These are phyloP conservation scores for Villa cingulata DNA, from an alignment of 2,888 invertebrate species.

Conservation along the genomic window DNA sequence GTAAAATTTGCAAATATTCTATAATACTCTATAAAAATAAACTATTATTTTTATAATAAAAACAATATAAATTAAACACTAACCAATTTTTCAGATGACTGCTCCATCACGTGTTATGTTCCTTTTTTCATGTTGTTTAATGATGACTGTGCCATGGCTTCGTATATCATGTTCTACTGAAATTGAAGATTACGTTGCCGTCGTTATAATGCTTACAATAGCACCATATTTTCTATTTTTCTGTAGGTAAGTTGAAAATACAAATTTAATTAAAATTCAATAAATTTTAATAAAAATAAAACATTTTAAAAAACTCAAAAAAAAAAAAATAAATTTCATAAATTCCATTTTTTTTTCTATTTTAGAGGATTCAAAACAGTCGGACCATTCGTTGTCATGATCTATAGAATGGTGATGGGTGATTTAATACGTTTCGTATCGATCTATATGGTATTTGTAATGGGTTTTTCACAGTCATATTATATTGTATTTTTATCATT, in stretches of 20 bases:
- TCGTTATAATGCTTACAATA: constrained; percentile 88
- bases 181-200: constrained; percentile 81
- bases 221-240: constrained; percentile 96
- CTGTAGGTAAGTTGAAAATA: constrained; percentile 52
- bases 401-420: constrained; percentile 95
- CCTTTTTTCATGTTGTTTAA: constrained; percentile 78
- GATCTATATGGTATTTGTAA: constrained; percentile 92
- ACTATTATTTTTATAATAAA: constrained; percentile 1
- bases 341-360: constrained; percentile 14
- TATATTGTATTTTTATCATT: constrained; percentile 84
- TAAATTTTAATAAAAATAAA: neutral
- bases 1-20: constrained; percentile 43
- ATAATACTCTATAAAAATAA: neutral
- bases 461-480: constrained; percentile 95
- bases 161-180: constrained; percentile 72
- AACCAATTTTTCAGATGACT: constrained; percentile 61
- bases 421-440: constrained; percentile 90
- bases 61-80: constrained; percentile 1
- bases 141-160: constrained; percentile 72
- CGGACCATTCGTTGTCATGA: constrained; percentile 99
- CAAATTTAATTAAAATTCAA: neutral
- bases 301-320: too few species aligned
- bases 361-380: constrained; percentile 92
- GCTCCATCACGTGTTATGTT: constrained; percentile 89
- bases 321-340: too few species aligned